Conservation (phyloP, 2,797 vertebrate genomes). For the Brachymystax lenok region DNA sequence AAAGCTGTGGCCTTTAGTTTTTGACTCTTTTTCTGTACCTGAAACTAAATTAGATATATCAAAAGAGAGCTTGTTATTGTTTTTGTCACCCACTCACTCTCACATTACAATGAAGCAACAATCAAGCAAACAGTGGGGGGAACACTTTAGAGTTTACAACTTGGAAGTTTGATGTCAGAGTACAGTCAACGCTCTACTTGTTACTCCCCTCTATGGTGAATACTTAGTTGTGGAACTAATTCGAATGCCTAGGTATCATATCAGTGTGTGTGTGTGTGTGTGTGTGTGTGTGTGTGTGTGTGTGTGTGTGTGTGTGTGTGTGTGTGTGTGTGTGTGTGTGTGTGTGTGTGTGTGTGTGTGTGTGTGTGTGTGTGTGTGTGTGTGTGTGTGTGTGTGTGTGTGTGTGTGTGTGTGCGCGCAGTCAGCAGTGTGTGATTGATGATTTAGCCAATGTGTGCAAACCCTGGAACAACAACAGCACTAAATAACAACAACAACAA, state of each 20-base stretch:
- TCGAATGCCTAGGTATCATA: background rate
- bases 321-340: conserved; percentile 6
- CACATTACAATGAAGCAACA: background rate
- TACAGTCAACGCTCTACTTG: background rate
- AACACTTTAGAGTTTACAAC: conserved; percentile 10
- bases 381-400: background rate
- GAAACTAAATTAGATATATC: conserved; percentile 4
- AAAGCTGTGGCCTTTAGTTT: conserved; percentile 20
- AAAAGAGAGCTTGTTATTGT: background rate
- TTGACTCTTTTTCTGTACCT: background rate
- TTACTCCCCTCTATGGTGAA: background rate
- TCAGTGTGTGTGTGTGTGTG: background rate
- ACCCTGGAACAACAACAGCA: background rate
- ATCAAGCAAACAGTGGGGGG: background rate
- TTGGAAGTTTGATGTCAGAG: background rate
- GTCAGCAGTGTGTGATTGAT: conserved; percentile 2
- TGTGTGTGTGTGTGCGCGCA: background rate
- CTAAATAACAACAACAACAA: background rate
- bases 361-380: conserved; percentile 1
- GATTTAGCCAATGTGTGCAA: background rate
- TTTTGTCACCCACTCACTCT: conserved; percentile 16
- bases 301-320: background rate
- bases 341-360: conserved; percentile 1
- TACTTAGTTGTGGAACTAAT: background rate
- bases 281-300: background rate